These are phyloP conservation scores for Rattus rattus DNA, from an alignment of 2,113 vertebrate genomes.

Conservation along the genomic window DNA sequence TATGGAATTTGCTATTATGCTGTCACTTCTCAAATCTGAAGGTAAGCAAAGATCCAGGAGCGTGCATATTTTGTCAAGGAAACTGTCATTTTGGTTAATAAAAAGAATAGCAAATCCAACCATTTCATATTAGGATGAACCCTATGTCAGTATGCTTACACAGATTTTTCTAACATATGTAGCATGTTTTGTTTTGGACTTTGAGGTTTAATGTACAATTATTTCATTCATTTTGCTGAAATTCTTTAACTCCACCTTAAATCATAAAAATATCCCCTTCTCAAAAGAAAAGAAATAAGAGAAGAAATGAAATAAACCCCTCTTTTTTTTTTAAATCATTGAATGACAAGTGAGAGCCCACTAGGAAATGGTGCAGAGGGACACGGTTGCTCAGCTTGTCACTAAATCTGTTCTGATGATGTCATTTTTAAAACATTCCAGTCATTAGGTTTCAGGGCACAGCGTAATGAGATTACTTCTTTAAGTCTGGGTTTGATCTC, in stretches of 20 bases:
- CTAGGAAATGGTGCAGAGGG: neutral
- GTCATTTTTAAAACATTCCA: neutral
- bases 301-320: neutral
- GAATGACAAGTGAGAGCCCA: neutral
- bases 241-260: neutral
- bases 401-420: neutral
- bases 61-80: neutral
- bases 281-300: neutral
- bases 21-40: neutral
- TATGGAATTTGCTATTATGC: neutral
- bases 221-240: neutral
- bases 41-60: neutral
- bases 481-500: slow-evolving; percentile 44
- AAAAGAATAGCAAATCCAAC: neutral
- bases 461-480: neutral
- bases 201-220: neutral
- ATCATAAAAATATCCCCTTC: neutral
- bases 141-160: neutral
- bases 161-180: neutral
- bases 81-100: neutral
- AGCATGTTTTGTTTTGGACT: neutral
- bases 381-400: neutral
- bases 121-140: slow-evolving; percentile 15
- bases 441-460: neutral
- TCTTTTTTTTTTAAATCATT: neutral